Percentiles rank a stretch among this genome's conserved stretches.
phyloP scores from a whole-genome alignment of 2,888 invertebrate genomes.

The Sarcophaga rosellei region DNA sequence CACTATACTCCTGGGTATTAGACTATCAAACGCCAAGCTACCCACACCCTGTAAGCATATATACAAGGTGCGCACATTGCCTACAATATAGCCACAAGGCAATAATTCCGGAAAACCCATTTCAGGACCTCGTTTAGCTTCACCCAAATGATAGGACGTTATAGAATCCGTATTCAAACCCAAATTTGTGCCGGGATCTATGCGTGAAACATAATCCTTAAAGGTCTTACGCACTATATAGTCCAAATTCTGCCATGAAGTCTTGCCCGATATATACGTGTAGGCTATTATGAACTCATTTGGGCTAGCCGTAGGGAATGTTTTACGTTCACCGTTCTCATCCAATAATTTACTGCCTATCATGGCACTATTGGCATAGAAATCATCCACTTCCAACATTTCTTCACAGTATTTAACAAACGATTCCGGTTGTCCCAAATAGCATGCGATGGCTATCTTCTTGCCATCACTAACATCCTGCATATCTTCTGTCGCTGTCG shows the following conservation, averaged over 20 bases:
- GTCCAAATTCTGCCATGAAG: slow-evolving; percentile 97
- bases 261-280: slow-evolving; percentile 94
- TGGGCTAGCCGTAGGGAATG: slow-evolving; percentile 84
- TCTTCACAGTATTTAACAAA: slow-evolving; percentile 87
- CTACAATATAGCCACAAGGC: slow-evolving; percentile 96
- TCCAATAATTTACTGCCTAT: slow-evolving; percentile 79
- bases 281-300: slow-evolving; percentile 93
- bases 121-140: slow-evolving; percentile 90
- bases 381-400: slow-evolving; percentile 85
- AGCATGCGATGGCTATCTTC: slow-evolving; percentile 93
- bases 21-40: slow-evolving; percentile 95
- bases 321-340: slow-evolving; percentile 78
- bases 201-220: slow-evolving; percentile 95
- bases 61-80: slow-evolving; percentile 91
- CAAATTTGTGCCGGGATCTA: slow-evolving; percentile 95
- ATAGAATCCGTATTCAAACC: slow-evolving; percentile 93
- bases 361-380: slow-evolving; percentile 83
- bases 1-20: slow-evolving; percentile 97
- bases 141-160: slow-evolving; percentile 96
- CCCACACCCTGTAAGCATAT: slow-evolving; percentile 94
- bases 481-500: slow-evolving; percentile 83
- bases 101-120: slow-evolving; percentile 93
- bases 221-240: slow-evolving; percentile 94
- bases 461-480: slow-evolving; percentile 91
- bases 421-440: slow-evolving; percentile 91